A percentile compares a stretch with the other conserved stretches of the same genome.
phyloP scores from a whole-genome alignment of 2,797 vertebrate species.

The Silurus lanzhouensis region DNA sequence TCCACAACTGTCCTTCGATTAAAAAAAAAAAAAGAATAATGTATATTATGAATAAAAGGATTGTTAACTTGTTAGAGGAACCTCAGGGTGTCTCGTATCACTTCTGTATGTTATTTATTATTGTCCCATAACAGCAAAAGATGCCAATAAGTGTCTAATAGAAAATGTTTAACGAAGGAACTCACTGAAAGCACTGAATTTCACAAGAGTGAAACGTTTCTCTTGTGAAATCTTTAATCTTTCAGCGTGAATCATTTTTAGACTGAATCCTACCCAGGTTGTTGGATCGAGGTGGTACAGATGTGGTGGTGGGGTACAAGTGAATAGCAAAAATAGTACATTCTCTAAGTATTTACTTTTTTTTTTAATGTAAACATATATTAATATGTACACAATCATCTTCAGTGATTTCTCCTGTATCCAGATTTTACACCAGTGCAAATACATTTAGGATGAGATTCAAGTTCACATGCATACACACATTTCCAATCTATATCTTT shows the following conservation, averaged over 20 bases:
- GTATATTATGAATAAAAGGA: no score
- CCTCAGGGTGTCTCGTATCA: no score
- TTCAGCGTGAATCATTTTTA: neutral
- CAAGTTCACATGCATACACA: neutral
- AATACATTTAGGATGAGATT: neutral
- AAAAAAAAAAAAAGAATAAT: no score
- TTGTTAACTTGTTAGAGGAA: neutral
- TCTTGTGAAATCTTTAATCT: neutral
- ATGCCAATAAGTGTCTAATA: neutral
- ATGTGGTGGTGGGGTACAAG: neutral
- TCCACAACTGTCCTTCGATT: neutral
- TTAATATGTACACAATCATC: neutral
- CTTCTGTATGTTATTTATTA: neutral
- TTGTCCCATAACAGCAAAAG: neutral
- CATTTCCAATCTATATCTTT: neutral
- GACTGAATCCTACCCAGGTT: neutral
- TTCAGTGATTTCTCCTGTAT: neutral
- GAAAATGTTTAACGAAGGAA: neutral
- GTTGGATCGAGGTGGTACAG: neutral
- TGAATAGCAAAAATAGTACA: neutral
- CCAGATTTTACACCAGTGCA: neutral
- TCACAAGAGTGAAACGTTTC: neutral
- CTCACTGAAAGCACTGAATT: neutral
- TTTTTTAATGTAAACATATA: no score
- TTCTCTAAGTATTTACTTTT: no score